Base-by-base conservation (phyloP, 2,113 vertebrate genomes). In the Spea multiplicata region DNA sequence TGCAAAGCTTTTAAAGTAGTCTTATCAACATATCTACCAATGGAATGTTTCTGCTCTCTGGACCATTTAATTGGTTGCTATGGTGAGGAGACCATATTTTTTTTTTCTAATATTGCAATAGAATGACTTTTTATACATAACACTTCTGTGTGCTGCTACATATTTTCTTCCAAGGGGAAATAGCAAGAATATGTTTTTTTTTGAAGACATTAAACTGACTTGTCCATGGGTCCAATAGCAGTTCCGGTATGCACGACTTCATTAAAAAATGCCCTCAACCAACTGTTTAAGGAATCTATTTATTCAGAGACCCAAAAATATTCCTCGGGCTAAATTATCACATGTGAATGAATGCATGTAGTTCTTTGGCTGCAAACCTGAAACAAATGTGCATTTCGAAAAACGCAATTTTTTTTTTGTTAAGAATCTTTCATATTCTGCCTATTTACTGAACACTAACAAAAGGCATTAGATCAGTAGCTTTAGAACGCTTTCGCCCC, bases 211-310 rank as follows among this genome's bases (percentile, higher is more conserved):
- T 77, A 30, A 70, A 77, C 59, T 77, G 75, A 62, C 75, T 77
- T 49, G 53, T 77, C 67, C 75, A 61, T 48, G 50, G 65, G 14
- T 70, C 67, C 57, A 61, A 50, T 46, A 77, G 52, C 65, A 53
- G 47, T 62, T 70, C 67, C 66, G 62, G 66, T 70, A 77, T 77
- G 75, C 75, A 69, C 14, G 66, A 59, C 75, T 69, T 77, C 61
- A 68, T 76, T 69, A 77, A 55, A 44, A 77, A 77, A 62, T 77
- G 55, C 53, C 66, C 53, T 44, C 8, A 62, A 70, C 16, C 66
- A 77, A 70, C 50, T 76, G 75, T 44, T 69, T n/a, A 76, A 76
- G 65, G 30, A 75, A 76, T 76, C 44, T 69, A 76, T 76, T 76
- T 76, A 69, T 76, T 76, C 53, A 44, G 66, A 61, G 70, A 77